Evolutionary conservation across 2,797 vertebrate species (phyloP).

Genomic region (Potorous gilbertii): DNA sequence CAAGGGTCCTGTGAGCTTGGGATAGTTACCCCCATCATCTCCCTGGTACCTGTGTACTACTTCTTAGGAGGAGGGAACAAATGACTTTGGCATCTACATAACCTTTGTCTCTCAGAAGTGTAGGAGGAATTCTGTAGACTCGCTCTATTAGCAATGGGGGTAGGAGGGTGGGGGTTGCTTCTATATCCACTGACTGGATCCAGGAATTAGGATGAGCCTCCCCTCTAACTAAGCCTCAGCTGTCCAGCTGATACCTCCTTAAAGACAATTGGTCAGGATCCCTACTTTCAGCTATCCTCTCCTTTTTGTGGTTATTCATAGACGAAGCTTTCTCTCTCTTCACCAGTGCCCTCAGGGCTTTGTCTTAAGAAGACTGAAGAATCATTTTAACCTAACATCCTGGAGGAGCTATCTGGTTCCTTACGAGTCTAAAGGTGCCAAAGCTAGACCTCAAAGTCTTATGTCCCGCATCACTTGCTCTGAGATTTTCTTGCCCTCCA

Average conservation of each 20-base stretch:
- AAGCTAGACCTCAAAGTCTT: neutral
- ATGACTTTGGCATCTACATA: conserved; percentile 4
- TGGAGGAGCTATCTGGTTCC: neutral
- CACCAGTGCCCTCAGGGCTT: conserved; percentile 7
- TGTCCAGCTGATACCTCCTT: neutral
- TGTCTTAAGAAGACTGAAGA: neutral
- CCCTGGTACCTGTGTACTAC: conserved; percentile 44
- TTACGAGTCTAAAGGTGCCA: neutral
- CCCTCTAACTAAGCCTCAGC: neutral
- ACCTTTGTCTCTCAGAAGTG: conserved; percentile 7
- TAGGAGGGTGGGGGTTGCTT: conserved; percentile 12
- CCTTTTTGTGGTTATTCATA: neutral
- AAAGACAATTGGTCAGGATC: neutral
- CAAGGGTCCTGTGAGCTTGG: conserved; percentile 44
- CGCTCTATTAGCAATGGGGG: neutral
- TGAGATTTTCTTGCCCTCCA: neutral
- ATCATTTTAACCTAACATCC: neutral
- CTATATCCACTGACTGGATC: neutral
- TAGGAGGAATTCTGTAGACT: neutral
- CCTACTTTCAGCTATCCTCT: neutral
- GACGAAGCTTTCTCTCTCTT: conserved; percentile 29
- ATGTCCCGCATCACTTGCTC: neutral
- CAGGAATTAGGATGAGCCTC: neutral
- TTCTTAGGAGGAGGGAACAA: neutral
- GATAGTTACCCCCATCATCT: conserved; percentile 73